A percentile compares a stretch with the other conserved stretches of the same genome.
These are phyloP conservation scores for Venustoraphidia nigricollis DNA, from an alignment of 2,888 invertebrate species.

Conservation along the genomic window DNA sequence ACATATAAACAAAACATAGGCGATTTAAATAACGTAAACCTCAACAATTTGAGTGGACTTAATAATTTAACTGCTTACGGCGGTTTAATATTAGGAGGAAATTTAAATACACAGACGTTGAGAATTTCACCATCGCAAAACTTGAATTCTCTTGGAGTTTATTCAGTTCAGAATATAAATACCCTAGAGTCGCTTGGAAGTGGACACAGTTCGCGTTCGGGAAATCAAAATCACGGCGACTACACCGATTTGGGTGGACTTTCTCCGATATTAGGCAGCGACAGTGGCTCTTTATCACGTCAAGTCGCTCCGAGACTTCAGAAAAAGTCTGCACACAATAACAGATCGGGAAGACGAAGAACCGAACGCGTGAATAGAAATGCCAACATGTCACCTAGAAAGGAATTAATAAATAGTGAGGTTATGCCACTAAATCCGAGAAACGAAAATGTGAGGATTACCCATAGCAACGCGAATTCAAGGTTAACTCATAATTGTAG, in stretches of 20 bases:
- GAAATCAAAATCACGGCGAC: constrained; percentile 8
- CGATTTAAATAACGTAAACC: constrained; percentile 5
- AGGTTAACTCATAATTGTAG: too few relatives aligned
- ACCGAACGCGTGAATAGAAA: too few relatives aligned
- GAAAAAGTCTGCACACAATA: not conserved
- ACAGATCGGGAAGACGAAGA: too few relatives aligned
- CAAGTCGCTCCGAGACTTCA: constrained; percentile 7
- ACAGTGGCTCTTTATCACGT: constrained; percentile 9
- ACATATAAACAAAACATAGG: constrained; percentile 10
- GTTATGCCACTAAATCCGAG: too few relatives aligned
- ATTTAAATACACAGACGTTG: constrained; percentile 6
- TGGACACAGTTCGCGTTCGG: constrained; percentile 6
- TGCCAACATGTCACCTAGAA: too few relatives aligned
- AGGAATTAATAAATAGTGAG: too few relatives aligned
- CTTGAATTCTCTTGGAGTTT: constrained; percentile 6
- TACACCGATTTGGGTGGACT: constrained; percentile 8
- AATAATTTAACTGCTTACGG: constrained; percentile 8
- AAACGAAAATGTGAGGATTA: too few relatives aligned
- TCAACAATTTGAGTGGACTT: constrained; percentile 8
- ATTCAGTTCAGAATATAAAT: constrained; percentile 9
- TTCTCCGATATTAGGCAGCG: constrained; percentile 10
- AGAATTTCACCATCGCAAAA: constrained; percentile 9
- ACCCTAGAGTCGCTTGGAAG: constrained; percentile 7
- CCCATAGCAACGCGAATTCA: too few relatives aligned
- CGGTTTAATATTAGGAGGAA: constrained; percentile 4